Percentiles rank a stretch among this genome's conserved stretches.
These are phyloP conservation scores for Caenorhabditis doughertyi DNA, from an alignment of 2,888 invertebrate genomes.

Conservation along the genomic window DNA sequence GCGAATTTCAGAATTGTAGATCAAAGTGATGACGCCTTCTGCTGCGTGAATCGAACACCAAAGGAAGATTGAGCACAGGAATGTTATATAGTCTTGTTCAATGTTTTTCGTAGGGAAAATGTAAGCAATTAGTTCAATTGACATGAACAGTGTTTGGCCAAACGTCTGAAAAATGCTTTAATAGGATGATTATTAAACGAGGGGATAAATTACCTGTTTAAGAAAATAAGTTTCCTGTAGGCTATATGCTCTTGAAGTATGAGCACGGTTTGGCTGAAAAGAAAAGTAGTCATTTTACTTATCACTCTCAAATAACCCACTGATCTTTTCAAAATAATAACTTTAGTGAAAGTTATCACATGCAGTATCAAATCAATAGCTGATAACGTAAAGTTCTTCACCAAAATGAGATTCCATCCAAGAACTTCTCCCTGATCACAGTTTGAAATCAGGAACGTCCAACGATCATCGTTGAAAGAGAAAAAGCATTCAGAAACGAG, in stretches of 20 bases:
- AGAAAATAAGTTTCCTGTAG: slow-evolving; percentile 32
- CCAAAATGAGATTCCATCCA: slow-evolving; percentile 28
- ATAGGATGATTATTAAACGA: not conserved
- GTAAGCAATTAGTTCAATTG: slow-evolving; percentile 45
- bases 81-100: slow-evolving; percentile 23
- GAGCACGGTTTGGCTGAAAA: not conserved
- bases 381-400: slow-evolving; percentile 29
- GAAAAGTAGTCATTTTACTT: not conserved
- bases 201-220: slow-evolving; percentile 19
- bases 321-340: slow-evolving; percentile 10
- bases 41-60: slow-evolving; percentile 45
- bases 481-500: slow-evolving; percentile 12
- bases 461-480: slow-evolving; percentile 24
- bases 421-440: not conserved
- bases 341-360: slow-evolving; percentile 19
- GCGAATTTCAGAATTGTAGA: slow-evolving; percentile 51
- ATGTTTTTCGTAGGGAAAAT: not conserved
- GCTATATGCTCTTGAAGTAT: not conserved
- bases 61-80: slow-evolving; percentile 35
- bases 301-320: slow-evolving; percentile 5
- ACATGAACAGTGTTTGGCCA: slow-evolving; percentile 29
- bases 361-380: slow-evolving; percentile 25
- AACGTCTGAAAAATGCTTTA: slow-evolving; percentile 24
- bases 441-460: slow-evolving; percentile 11
- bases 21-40: slow-evolving; percentile 42